Evolutionary conservation across 2,797 vertebrate genomes (phyloP), one percentile per base, ranked within the genome.

Genomic region (Agapornis canus): DNA sequence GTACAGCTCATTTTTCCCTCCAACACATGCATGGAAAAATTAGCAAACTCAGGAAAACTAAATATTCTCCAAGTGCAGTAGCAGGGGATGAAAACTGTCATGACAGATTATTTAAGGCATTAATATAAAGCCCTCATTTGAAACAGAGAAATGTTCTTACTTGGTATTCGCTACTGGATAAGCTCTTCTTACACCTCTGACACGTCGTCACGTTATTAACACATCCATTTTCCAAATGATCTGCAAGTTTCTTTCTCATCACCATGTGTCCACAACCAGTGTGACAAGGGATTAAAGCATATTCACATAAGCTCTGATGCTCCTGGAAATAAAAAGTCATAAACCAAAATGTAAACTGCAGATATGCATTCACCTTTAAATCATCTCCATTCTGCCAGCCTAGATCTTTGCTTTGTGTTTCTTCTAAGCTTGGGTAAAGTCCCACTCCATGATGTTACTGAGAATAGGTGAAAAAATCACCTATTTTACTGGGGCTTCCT

Each of bases 231-330:
- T 98, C 98, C 95, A 98, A 88, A 81, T 98, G 98, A 29, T 97
- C 96, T 31, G 97, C 97, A 52, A 98, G 95, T 22, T 97, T 96
- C 94, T 86, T 98, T 10, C 98, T 96, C 93, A 97, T 95, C 72
- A 98, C 97, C 96, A 96, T 59, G 32, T 96, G 96, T 4, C 98
- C 98, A 48, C 98, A 98, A 47, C 98, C 97, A 16, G 98, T 96
- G 90, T 97, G 98, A 66, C 98, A 98, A 4, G 97, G 97, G 82
- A 98, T 98, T 81, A 97, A 71, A 59, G 97, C 97, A 12, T 96
- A 97, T 57, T 98, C 98, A 95, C 98, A 98, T 2, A 97, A 93
- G 8, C 93, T 97, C 93, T 98, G 97, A 22, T 98, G 98, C 39
- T 98, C 98, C 98, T 98, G 96, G 32, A 69, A 94, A 86, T 7